Evolutionary conservation across 2,113 vertebrate species (phyloP), one percentile per base, ranked within the genome.

Genomic region (Ictalurus furcatus): DNA sequence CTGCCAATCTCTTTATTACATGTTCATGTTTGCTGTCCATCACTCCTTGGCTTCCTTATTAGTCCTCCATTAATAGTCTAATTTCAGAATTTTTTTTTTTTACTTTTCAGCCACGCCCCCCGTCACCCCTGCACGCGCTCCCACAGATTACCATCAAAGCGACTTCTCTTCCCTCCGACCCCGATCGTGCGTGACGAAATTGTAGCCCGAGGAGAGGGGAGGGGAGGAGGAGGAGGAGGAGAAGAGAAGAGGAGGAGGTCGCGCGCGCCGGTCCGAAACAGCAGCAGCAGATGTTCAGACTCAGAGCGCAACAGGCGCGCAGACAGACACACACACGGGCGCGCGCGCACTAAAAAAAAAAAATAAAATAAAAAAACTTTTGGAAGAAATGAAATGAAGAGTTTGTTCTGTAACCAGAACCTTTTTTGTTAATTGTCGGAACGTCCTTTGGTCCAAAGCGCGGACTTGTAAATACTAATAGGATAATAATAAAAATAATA

Each of bases 221-320:
- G 17, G 19, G 13, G 9, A 2, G 34, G 69, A 6, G 2, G 12
- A 5, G 19, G 30, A 8, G 19, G 3, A 21, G 28, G 23, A 6
- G 28, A 25, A 3, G 25, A 23, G 11, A 30, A 4, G 85, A 44
- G 69, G 71, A 17, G 85, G 30, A 44, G 85, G 85, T 87, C 85
- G 67, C 52, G 52, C 69, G 54, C 48, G 65, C 85, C 69, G 69
- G 54, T 23, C 69, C 9, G 71, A 30, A 76, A 13, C 79, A 73
- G 87, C 56, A 14, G n/a, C 44, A 40, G 85, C 85, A 71, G 90
- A 91, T 86, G 90, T 85, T 85, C 71, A 52, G 87, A 8, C 81
- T 69, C 28, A 79, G 86, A 90, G 89, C 88, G 90, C 90, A 91
- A 91, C 89, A 91, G 90, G 90, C 89, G 87, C 85, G 85, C 56